These are phyloP conservation scores for Agrenia bidenticulata DNA, from an alignment of 2,888 invertebrate genomes.

Conservation along the genomic window DNA sequence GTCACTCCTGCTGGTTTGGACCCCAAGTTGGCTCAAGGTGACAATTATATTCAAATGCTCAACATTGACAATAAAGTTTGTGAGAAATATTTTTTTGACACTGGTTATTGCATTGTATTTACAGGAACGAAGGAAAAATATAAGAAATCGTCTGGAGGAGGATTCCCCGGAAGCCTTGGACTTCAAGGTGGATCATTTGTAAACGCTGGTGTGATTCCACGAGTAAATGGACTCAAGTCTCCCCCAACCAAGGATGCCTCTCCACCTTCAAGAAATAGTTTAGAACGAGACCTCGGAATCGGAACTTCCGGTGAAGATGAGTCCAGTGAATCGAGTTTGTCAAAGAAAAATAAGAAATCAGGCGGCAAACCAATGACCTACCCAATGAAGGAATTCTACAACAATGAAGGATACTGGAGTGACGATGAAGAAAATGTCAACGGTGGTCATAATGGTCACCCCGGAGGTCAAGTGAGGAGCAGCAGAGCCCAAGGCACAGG, in stretches of 20 bases:
- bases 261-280: slow-evolving; percentile 46
- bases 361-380: slow-evolving; percentile 10
- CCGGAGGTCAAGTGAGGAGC: slow-evolving; percentile 56
- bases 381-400: slow-evolving; percentile 65
- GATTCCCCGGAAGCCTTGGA: slow-evolving; percentile 33
- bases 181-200: slow-evolving; percentile 50
- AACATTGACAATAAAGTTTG: too few species aligned
- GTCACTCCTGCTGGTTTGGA: slow-evolving; percentile 50
- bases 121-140: slow-evolving; percentile 9
- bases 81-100: not conserved
- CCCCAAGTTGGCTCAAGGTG: slow-evolving; percentile 48
- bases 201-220: slow-evolving; percentile 48
- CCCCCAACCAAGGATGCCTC: slow-evolving; percentile 37
- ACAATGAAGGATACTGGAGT: slow-evolving; percentile 61
- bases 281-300: slow-evolving; percentile 71
- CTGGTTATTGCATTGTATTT: not conserved
- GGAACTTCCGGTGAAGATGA: slow-evolving; percentile 79
- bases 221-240: slow-evolving; percentile 43
- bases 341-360: slow-evolving; percentile 58
- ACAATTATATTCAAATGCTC: not conserved
- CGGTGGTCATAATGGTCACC: slow-evolving; percentile 57
- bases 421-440: slow-evolving; percentile 58
- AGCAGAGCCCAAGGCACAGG: slow-evolving; percentile 56
- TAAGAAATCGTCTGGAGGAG: slow-evolving; percentile 14
- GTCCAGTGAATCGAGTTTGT: slow-evolving; percentile 77